Evolutionary conservation across 2,888 invertebrate species (phyloP).

Genomic region (Cheilosia vulpina): DNA sequence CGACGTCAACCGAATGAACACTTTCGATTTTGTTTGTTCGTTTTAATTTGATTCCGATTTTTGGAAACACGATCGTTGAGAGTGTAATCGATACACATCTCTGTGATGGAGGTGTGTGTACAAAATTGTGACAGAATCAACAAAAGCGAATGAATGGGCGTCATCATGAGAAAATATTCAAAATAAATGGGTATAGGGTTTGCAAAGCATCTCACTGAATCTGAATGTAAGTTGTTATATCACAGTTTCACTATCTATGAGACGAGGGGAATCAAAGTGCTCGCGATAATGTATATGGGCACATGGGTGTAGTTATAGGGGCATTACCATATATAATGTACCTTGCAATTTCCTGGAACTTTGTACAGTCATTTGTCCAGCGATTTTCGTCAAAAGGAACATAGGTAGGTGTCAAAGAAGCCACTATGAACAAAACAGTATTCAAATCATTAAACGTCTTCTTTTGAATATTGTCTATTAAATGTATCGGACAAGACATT

Average conservation of each 20-base stretch:
- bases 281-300: no score
- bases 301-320: no score
- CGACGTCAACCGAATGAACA: slow-evolving; percentile 50
- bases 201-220: slow-evolving; percentile 29
- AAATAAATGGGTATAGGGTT: slow-evolving; percentile 40
- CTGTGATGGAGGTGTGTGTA: background rate
- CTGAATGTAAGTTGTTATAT: slow-evolving; percentile 3
- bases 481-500: no score
- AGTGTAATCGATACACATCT: slow-evolving; percentile 24
- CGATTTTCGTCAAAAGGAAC: no score
- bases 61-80: background rate
- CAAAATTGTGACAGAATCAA: slow-evolving; percentile 27
- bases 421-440: no score
- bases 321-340: no score
- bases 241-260: background rate
- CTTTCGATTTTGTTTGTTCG: slow-evolving; percentile 53
- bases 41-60: slow-evolving; percentile 28
- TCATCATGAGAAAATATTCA: slow-evolving; percentile 22
- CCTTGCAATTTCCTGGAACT: no score
- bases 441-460: no score
- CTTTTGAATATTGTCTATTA: no score
- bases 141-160: slow-evolving; percentile 26
- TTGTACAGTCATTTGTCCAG: no score
- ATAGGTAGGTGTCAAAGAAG: no score
- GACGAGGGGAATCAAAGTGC: no score